Evolutionary conservation across 23 tunicate genomes (phyloP).

Genomic region (Trididemnum miniatum): DNA sequence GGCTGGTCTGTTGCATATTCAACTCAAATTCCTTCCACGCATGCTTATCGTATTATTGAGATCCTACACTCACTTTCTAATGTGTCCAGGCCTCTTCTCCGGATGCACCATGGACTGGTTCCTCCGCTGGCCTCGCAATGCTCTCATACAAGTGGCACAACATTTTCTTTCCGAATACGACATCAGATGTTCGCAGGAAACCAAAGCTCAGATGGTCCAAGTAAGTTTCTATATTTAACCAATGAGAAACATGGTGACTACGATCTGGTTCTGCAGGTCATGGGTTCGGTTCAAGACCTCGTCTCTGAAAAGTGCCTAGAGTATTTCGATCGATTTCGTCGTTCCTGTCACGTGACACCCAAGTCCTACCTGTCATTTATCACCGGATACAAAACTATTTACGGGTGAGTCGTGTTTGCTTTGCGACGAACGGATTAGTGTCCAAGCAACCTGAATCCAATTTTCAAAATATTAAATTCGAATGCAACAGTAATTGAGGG

Average conservation of each 20-base stretch:
- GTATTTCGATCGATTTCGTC: constrained; percentile 76
- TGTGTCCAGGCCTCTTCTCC: constrained; percentile 67
- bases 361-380: constrained; percentile 76
- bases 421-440: no score
- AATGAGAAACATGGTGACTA: no score
- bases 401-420: constrained; percentile 51
- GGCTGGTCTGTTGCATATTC: no score
- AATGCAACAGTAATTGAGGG: no score
- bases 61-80: no score
- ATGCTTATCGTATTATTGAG: no score
- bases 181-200: constrained; percentile 62
- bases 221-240: no score
- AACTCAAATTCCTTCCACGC: no score
- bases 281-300: constrained; percentile 82
- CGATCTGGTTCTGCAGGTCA: constrained; percentile 52
- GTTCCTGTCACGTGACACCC: constrained; percentile 82
- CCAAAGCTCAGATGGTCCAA: constrained; percentile 70
- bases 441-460: no score
- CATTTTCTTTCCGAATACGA: constrained; percentile 62
- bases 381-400: constrained; percentile 75
- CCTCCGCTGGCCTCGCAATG: constrained; percentile 79
- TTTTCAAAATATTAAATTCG: no score
- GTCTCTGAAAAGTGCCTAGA: constrained; percentile 77
- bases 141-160: constrained; percentile 80
- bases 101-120: constrained; percentile 96